phyloP scores from a whole-genome alignment of 1,140 invertebrate species.

The Scaptodrosophila lebanonensis region DNA sequence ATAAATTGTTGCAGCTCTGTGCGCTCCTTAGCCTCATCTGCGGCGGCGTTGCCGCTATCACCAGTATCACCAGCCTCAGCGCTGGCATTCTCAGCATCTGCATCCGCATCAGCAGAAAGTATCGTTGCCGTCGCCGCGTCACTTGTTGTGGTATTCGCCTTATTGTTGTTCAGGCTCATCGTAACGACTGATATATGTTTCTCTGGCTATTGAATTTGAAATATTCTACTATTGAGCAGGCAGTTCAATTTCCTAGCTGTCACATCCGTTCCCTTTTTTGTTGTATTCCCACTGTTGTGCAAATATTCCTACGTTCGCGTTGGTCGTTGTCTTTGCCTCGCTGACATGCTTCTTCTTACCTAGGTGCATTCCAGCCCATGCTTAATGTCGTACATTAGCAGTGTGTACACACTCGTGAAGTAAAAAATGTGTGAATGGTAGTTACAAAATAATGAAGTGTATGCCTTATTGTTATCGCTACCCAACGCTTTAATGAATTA shows the following conservation, averaged over 20 bases:
- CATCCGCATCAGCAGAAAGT: not conserved
- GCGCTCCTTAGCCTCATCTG: constrained; percentile 47
- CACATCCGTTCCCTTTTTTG: constrained; percentile 13
- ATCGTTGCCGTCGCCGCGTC: constrained; percentile 1
- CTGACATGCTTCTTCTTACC: no score
- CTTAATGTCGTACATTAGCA: no score
- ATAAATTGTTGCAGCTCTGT: constrained; percentile 79
- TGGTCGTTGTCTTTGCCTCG: constrained; percentile 25
- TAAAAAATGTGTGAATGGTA: no score
- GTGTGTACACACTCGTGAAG: no score
- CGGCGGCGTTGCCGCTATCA: constrained; percentile 22
- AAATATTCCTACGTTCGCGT: constrained; percentile 14
- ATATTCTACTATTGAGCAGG: constrained; percentile 1
- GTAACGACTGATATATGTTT: constrained; percentile 15
- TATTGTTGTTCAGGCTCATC: constrained; percentile 31
- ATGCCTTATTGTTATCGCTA: no score
- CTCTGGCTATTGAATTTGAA: not conserved
- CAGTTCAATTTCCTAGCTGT: constrained; percentile 5
- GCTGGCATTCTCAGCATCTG: not conserved
- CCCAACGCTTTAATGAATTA: no score
- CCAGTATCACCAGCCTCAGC: constrained; percentile 1
- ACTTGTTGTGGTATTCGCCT: constrained; percentile 12
- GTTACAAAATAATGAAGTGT: no score
- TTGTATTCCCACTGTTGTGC: constrained; percentile 16
- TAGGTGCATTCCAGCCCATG: no score